Evolutionary conservation across 2,113 vertebrate species (phyloP).

Genomic region (Ariopsis seemanni): DNA sequence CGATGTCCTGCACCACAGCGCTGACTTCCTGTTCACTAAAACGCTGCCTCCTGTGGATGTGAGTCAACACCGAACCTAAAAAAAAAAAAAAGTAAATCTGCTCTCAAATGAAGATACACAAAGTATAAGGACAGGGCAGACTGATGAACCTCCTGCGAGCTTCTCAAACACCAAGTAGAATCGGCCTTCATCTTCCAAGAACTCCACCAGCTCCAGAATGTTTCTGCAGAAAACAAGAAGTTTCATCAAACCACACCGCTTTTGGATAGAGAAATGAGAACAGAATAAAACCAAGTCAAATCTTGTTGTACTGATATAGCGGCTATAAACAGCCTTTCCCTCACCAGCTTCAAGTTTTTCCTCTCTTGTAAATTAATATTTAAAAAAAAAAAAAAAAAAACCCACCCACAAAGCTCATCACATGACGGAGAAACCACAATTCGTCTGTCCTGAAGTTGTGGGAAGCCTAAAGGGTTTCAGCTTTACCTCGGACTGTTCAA

Average conservation of each 20-base stretch:
- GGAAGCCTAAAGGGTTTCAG: not conserved
- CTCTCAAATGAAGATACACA: not conserved
- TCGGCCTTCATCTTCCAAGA: slow-evolving; percentile 95
- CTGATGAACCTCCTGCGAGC: slow-evolving; percentile 85
- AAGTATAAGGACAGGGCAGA: not conserved
- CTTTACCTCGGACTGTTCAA: too few species aligned
- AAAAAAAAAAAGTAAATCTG: not conserved
- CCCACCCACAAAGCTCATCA: not conserved
- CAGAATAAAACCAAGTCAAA: too few species aligned
- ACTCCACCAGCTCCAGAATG: slow-evolving; percentile 94
- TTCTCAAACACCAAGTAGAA: slow-evolving; percentile 98
- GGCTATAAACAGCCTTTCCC: not conserved
- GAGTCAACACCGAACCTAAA: slow-evolving; percentile 90
- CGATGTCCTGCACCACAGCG: slow-evolving; percentile 90
- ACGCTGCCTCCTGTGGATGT: slow-evolving; percentile 88
- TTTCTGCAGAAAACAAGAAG: slow-evolving; percentile 74
- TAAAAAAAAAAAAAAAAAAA: not conserved
- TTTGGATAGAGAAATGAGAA: too few species aligned
- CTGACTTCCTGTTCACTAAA: slow-evolving; percentile 95
- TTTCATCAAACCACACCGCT: not conserved
- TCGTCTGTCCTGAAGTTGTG: not conserved
- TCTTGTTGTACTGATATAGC: too few species aligned
- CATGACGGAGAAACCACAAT: not conserved
- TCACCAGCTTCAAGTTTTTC: not conserved
- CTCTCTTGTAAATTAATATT: not conserved